Conservation (phyloP, 92 coral and sea anemone species). For the Phenganax subtilis region DNA sequence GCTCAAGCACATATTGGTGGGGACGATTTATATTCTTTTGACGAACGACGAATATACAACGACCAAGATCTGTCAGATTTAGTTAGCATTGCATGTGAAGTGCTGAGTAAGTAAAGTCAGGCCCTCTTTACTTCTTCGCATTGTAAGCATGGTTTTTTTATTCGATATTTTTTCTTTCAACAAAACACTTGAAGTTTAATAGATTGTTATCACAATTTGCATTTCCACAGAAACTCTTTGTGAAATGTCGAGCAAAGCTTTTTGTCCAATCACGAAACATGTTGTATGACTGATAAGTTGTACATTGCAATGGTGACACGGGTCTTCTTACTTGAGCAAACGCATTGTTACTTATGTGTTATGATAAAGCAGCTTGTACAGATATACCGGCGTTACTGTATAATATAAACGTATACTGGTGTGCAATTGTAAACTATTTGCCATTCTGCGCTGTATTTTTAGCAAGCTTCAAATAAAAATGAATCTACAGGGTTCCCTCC, state of each 20-base stretch:
- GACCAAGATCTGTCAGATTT: constrained; percentile 84
- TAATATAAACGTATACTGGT: background rate
- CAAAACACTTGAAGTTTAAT: too few species aligned
- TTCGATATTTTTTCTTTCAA: too few species aligned
- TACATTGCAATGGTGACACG: background rate
- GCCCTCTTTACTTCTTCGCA: background rate
- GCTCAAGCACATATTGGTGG: constrained; percentile 73
- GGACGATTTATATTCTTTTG: constrained; percentile 76
- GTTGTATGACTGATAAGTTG: background rate
- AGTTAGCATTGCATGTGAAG: constrained; percentile 72
- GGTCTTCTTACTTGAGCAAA: background rate
- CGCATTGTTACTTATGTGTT: background rate
- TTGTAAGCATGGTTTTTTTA: too few species aligned
- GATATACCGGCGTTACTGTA: background rate
- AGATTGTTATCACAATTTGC: background rate
- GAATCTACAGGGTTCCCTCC: too few species aligned
- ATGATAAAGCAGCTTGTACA: background rate
- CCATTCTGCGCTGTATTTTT: too few species aligned
- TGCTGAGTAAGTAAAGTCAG: constrained; percentile 58
- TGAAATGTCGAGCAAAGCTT: background rate
- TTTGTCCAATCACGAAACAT: background rate
- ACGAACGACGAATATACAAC: constrained; percentile 88
- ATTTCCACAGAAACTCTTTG: background rate
- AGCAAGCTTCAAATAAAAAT: too few species aligned
- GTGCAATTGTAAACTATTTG: too few species aligned